phyloP scores from a whole-genome alignment of 2,888 invertebrate species.

The Cylloceria caligata region DNA sequence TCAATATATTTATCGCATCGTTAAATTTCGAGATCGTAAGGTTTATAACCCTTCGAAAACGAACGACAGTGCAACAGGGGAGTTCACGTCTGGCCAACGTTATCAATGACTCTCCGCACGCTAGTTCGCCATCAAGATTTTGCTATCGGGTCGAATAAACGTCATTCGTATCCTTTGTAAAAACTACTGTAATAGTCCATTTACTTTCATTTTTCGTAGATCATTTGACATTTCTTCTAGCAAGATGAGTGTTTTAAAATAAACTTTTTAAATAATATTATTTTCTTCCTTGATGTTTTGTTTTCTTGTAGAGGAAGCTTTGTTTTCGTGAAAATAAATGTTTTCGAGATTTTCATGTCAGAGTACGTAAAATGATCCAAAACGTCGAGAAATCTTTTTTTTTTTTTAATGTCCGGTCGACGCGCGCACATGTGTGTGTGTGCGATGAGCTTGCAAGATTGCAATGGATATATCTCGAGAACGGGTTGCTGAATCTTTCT shows the following conservation, averaged over 20 bases:
- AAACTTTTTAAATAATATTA: not conserved
- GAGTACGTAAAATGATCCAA: too few relatives aligned
- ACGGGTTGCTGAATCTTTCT: too few relatives aligned
- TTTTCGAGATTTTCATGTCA: too few relatives aligned
- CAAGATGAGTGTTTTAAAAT: not conserved
- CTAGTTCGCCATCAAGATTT: constrained; percentile 34
- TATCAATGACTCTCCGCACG: constrained; percentile 50
- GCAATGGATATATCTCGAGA: too few relatives aligned
- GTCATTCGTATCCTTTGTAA: not conserved
- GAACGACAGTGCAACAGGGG: constrained; percentile 63
- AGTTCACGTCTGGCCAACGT: constrained; percentile 23
- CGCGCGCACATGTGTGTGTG: too few relatives aligned
- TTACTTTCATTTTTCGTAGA: not conserved
- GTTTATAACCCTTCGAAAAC: constrained; percentile 60
- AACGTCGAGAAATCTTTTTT: too few relatives aligned
- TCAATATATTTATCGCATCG: constrained; percentile 73
- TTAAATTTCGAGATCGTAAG: constrained; percentile 75
- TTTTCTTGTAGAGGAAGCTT: not conserved
- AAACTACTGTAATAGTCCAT: not conserved
- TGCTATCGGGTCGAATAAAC: constrained; percentile 7
- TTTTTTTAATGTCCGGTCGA: too few relatives aligned
- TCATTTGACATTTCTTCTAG: not conserved
- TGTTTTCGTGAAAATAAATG: too few relatives aligned
- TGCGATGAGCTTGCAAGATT: too few relatives aligned
- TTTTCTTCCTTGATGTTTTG: not conserved